A percentile compares a stretch with the other conserved stretches of the same genome.
phyloP scores from a whole-genome alignment of 2,797 vertebrate species.

The Pangasius macronema region DNA sequence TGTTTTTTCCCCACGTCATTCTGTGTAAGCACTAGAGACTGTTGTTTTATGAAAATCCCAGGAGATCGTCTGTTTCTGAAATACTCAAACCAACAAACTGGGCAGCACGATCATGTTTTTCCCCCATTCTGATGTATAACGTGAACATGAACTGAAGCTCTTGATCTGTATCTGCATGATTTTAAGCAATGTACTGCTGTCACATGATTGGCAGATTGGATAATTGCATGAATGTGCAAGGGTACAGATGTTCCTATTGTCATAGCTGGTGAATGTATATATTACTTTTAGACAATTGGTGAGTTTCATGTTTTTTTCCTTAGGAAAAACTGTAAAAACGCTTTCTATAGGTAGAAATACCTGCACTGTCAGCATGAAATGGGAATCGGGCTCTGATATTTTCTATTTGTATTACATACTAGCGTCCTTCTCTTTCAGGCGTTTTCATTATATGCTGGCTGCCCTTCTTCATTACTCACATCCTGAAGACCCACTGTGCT shows the following conservation, averaged over 20 bases:
- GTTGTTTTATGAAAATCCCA: not conserved
- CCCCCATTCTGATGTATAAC: not conserved
- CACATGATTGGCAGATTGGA: not conserved
- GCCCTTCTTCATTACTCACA: slow-evolving; percentile 98
- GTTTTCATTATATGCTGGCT: slow-evolving; percentile 99
- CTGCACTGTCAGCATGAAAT: not conserved
- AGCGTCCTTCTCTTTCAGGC: slow-evolving; percentile 72
- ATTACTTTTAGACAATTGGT: not conserved
- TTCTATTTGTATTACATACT: not conserved
- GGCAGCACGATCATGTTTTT: not conserved
- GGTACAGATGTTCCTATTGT: not conserved
- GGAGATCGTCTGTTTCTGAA: not conserved
- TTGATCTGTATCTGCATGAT: not conserved
- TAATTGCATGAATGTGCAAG: not conserved
- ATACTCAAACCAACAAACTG: not conserved
- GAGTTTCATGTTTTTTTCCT: not conserved
- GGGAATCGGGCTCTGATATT: not conserved
- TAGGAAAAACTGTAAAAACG: not conserved
- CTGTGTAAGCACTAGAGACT: not conserved
- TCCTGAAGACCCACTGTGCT: slow-evolving; percentile 93
- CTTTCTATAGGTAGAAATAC: not conserved
- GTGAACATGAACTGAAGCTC: not conserved
- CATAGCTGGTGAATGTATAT: not conserved
- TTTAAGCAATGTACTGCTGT: not conserved
- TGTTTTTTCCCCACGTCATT: not conserved